phyloP scores from a whole-genome alignment of 2,888 invertebrate genomes.

The Crepidodera aurea region DNA sequence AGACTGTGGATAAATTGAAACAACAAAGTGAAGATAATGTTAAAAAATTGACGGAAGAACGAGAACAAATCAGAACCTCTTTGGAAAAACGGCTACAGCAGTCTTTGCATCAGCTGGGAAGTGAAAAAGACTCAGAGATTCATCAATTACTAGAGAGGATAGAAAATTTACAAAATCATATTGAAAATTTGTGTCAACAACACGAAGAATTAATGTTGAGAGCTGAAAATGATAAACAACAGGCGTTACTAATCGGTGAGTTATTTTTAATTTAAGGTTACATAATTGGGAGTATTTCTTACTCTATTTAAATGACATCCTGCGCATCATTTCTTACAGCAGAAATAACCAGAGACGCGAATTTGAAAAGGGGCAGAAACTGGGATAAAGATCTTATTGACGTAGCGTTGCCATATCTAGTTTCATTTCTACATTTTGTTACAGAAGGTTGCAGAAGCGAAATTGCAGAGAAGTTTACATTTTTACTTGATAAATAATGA shows the following conservation, averaged over 20 bases:
- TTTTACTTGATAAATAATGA: too few relatives aligned
- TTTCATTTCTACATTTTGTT: too few relatives aligned
- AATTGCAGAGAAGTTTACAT: too few relatives aligned
- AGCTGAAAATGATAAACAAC: slow-evolving; percentile 95
- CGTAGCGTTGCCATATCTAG: too few relatives aligned
- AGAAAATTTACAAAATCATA: slow-evolving; percentile 78
- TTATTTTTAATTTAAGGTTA: slow-evolving; percentile 7
- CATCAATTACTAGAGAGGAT: slow-evolving; percentile 79
- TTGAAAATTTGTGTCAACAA: slow-evolving; percentile 88
- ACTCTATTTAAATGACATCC: too few relatives aligned
- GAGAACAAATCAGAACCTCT: slow-evolving; percentile 73
- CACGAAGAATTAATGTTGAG: slow-evolving; percentile 90
- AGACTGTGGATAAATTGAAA: slow-evolving; percentile 75
- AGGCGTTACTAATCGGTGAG: slow-evolving; percentile 82
- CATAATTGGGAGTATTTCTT: too few relatives aligned
- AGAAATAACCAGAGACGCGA: too few relatives aligned
- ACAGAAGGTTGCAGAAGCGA: too few relatives aligned
- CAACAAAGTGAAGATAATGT: slow-evolving; percentile 77
- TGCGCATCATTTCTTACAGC: too few relatives aligned
- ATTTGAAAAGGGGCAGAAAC: too few relatives aligned
- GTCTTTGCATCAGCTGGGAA: slow-evolving; percentile 74
- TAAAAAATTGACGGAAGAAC: slow-evolving; percentile 80
- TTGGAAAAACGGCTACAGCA: slow-evolving; percentile 85
- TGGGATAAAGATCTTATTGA: too few relatives aligned
- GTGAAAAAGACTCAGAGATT: slow-evolving; percentile 82